Base-by-base conservation (phyloP, 2,113 vertebrate species). In the Mustelus asterias region DNA sequence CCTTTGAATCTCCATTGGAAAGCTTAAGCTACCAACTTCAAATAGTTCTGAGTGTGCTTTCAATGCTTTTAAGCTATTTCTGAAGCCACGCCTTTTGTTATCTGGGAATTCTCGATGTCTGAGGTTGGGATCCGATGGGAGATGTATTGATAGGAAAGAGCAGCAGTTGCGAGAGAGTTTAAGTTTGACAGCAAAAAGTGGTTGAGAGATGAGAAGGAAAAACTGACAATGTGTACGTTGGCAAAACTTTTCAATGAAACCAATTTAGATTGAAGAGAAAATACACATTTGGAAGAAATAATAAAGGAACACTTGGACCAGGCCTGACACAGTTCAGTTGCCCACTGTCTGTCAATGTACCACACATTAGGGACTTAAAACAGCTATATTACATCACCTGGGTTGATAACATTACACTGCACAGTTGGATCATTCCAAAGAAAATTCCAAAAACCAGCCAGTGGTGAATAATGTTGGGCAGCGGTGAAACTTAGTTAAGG, bases 271-370 rank as follows among this genome's bases (percentile, higher is more conserved):
- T 93, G 89, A 93, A 93, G 65, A 16, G 33, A 67, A 93, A 93
- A 65, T 93, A 93, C 33, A 93, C 60, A 93, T 65, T 65, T n/a
- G 89, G 41, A 93, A 65, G 60, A 22, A 93, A 67, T 93, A 93
- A 41, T 67, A 93, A 65, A 65, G 60, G 37, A 93, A 65, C 18
- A 2, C 20, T 93, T 93, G n/a, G 11, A 93, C 33, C 6, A 37
- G 89, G 60, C 58, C 60, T 22, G 60, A 67, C 37, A 2, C 16
- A 92, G 60, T 60, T 83, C 80, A n/a, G 5, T 83, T 41, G 80
- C 80, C 14, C 80, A 83, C 1, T 37, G 7, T 14, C 33, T 67
- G 60, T 37, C 89, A 93, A 22, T 22, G 89, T 37, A 65, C 33
- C 65, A 33, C 63, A 37, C 89, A 67, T 41, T 26, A 63, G 89